phyloP scores from a whole-genome alignment of 2,888 invertebrate species.

The Pyrrhosoma nymphula region DNA sequence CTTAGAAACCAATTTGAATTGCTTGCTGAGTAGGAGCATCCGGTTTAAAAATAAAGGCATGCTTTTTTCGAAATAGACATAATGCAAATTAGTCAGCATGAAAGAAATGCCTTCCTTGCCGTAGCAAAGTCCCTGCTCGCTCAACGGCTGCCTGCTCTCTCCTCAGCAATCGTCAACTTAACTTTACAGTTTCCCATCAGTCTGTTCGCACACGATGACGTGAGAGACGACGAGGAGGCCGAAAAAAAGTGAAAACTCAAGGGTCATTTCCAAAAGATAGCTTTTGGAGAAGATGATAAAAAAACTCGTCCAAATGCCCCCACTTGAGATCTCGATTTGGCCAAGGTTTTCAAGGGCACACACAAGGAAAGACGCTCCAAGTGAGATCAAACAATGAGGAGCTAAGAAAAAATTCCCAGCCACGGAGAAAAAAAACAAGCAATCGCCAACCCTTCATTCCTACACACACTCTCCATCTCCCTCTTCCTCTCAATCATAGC shows the following conservation, averaged over 20 bases:
- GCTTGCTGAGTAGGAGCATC: too few relatives aligned
- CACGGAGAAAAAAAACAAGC: background rate
- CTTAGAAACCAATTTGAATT: too few relatives aligned
- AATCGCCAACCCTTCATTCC: background rate
- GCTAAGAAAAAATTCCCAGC: background rate
- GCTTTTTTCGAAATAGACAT: too few relatives aligned
- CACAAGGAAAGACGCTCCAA: background rate
- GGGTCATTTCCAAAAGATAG: constrained; percentile 39
- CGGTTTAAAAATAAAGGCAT: too few relatives aligned
- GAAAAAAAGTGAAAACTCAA: background rate
- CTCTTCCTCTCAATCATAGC: background rate
- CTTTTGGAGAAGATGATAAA: background rate
- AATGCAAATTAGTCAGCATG: too few relatives aligned
- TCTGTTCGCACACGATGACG: background rate
- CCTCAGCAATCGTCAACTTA: background rate
- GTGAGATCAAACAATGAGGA: background rate
- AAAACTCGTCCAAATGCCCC: background rate
- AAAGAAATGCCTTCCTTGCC: too few relatives aligned
- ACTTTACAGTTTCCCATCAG: background rate
- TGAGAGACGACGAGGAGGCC: background rate
- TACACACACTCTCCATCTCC: background rate
- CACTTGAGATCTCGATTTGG: background rate
- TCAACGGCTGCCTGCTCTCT: background rate
- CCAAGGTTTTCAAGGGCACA: constrained; percentile 19
- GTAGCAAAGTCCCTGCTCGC: too few relatives aligned